Conservation (phyloP, 2,888 invertebrate species). For the Latrodectus hesperus region DNA sequence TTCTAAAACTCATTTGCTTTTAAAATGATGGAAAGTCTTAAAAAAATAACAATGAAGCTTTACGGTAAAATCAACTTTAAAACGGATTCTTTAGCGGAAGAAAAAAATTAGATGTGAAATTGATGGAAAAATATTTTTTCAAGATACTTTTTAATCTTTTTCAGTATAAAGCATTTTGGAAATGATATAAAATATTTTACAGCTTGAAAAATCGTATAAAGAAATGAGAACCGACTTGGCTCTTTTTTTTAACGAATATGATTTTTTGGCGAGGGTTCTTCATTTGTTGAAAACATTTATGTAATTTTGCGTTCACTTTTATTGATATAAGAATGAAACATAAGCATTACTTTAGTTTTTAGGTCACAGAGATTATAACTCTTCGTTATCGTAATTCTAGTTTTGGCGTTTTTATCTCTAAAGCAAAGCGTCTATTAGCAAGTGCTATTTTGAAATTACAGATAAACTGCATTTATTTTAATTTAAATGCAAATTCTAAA, state of each 20-base stretch:
- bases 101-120: conserved; percentile 10
- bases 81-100: not conserved
- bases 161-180: conserved; percentile 16
- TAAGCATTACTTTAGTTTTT: not conserved
- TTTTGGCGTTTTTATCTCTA: too few species aligned
- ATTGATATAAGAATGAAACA: not conserved
- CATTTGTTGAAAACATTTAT: not conserved
- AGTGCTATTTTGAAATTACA: too few species aligned
- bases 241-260: not conserved
- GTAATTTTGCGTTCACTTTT: not conserved
- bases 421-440: too few species aligned
- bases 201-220: conserved; percentile 26
- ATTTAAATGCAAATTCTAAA: too few species aligned
- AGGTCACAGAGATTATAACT: not conserved
- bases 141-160: conserved; percentile 40
- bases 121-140: conserved; percentile 22
- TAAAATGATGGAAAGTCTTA: not conserved
- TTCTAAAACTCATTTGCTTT: conserved; percentile 2
- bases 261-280: not conserved
- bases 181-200: conserved; percentile 34
- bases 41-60: conserved; percentile 2
- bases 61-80: conserved; percentile 1
- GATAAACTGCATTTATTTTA: too few species aligned
- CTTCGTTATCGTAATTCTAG: not conserved
- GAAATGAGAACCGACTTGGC: conserved; percentile 32